These are phyloP conservation scores for Gopherus evgoodei DNA, from an alignment of 2,113 vertebrate genomes.

Conservation along the genomic window DNA sequence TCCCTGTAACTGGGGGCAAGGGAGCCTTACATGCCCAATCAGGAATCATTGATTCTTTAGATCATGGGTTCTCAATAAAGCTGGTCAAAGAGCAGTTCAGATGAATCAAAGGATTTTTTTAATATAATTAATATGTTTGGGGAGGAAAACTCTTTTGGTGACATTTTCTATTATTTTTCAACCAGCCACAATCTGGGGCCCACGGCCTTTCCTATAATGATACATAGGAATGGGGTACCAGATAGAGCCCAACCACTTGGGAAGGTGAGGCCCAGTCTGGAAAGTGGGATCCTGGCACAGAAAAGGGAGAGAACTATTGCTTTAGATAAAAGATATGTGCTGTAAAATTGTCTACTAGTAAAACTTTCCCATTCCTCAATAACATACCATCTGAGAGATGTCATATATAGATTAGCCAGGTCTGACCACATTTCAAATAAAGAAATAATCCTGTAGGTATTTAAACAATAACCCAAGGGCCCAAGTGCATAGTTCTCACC, in stretches of 20 bases:
- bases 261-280: neutral
- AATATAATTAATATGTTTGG: neutral
- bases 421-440: neutral
- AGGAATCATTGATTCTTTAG: neutral
- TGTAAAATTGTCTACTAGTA: neutral
- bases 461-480: neutral
- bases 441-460: neutral
- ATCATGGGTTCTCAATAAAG: neutral
- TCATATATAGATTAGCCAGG: neutral
- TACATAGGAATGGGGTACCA: neutral
- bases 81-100: neutral
- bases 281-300: neutral
- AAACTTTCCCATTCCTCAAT: neutral
- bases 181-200: accelerated
- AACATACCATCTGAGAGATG: neutral
- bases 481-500: too few relatives aligned
- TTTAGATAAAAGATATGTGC: neutral
- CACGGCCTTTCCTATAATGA: neutral
- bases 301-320: neutral
- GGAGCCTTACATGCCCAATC: neutral
- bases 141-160: neutral
- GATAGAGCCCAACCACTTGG: neutral
- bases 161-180: neutral
- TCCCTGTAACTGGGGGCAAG: too few relatives aligned
- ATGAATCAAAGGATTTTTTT: too few relatives aligned